Evolutionary conservation across 1,140 invertebrate genomes (phyloP).

Genomic region (Drosophila quadrilineata): DNA sequence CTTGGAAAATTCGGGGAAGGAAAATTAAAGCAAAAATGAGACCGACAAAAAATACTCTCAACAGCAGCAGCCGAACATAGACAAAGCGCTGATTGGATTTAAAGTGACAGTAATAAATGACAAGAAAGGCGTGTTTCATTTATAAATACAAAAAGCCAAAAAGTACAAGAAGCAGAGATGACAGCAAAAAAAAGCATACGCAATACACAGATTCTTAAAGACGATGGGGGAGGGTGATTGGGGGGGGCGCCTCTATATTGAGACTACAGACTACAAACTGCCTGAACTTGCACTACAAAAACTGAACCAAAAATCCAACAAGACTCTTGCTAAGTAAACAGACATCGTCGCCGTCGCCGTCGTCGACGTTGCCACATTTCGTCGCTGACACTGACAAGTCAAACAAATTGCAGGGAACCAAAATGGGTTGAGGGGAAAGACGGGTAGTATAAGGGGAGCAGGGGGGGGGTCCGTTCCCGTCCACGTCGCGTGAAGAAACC

Average conservation of each 20-base stretch:
- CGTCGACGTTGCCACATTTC: conserved; percentile 24
- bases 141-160: conserved; percentile 48
- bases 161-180: no score
- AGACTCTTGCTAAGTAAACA: conserved; percentile 49
- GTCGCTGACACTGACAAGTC: conserved; percentile 46
- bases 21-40: no score
- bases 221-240: no score
- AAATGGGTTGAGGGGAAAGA: no score
- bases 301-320: conserved; percentile 16
- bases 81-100: conserved; percentile 65
- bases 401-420: conserved; percentile 52
- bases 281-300: conserved; percentile 41
- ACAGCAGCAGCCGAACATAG: conserved; percentile 41
- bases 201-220: conserved; percentile 9
- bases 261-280: background rate
- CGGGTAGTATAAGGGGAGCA: no score
- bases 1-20: no score
- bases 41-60: conserved; percentile 5
- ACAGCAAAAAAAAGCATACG: no score
- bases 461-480: background rate
- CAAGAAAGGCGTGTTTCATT: conserved; percentile 58
- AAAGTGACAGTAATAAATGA: conserved; percentile 69
- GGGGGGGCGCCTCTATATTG: no score
- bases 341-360: conserved; percentile 19
- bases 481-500: no score